A percentile compares a stretch with the other conserved stretches of the same genome.
These are phyloP conservation scores for Paracanthobrama guichenoti DNA, from an alignment of 2,113 vertebrate species.

Conservation along the genomic window DNA sequence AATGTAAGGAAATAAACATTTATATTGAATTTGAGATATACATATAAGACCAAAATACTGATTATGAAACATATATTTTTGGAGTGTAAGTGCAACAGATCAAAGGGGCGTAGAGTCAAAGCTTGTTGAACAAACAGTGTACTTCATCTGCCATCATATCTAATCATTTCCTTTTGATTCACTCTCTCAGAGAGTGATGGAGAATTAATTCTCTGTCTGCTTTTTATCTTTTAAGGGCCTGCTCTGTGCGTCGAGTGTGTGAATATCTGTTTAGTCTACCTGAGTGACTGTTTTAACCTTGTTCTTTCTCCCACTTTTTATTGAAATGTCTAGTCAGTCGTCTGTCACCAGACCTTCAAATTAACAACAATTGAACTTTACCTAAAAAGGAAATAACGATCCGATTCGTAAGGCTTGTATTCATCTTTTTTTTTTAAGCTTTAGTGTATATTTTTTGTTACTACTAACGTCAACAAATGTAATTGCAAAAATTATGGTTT, in stretches of 20 bases:
- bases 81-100: neutral
- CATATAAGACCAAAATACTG: neutral
- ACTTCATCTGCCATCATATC: constrained; percentile 13
- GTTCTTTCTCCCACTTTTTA: neutral
- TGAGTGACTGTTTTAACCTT: neutral
- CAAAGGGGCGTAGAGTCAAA: neutral
- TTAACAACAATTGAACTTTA: neutral
- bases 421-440: neutral
- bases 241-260: constrained; percentile 20
- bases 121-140: constrained; percentile 19
- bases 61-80: neutral
- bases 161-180: constrained; percentile 1
- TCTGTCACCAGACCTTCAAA: neutral
- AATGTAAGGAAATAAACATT: neutral
- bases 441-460: neutral
- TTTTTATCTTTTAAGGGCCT: neutral
- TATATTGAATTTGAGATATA: neutral
- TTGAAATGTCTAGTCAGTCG: neutral
- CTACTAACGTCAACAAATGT: neutral
- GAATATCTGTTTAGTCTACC: constrained; percentile 25
- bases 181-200: neutral
- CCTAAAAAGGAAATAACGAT: neutral
- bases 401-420: neutral
- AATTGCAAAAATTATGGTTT: neutral
- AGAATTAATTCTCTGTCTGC: constrained; percentile 25